Conservation (phyloP, 37 sponge, comb jelly and placozoan genomes). For the Mnemiopsis leidyi region DNA sequence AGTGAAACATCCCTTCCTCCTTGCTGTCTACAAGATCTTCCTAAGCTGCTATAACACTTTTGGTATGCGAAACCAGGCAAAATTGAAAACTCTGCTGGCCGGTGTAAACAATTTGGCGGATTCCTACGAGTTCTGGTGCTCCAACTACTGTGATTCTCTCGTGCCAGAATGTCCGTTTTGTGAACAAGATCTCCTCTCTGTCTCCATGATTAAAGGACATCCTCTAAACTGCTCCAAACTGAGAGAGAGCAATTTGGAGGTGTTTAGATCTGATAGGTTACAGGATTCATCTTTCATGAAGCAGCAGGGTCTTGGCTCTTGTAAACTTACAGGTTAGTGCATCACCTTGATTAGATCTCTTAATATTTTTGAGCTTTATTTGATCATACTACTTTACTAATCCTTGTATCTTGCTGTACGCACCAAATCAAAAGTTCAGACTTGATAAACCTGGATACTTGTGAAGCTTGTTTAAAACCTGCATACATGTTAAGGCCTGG, state of each 20-base stretch:
- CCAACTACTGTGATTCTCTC: conserved; percentile 36
- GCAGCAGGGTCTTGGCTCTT: conserved; percentile 23
- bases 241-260: conserved; percentile 35
- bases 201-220: neutral
- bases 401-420: too few species aligned
- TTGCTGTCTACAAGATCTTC: neutral
- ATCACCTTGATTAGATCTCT: neutral
- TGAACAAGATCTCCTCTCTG: neutral
- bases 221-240: neutral
- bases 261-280: conserved; percentile 24
- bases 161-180: conserved; percentile 42
- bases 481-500: too few species aligned
- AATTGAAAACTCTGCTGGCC: neutral
- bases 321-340: conserved; percentile 25
- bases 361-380: neutral
- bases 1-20: conserved; percentile 44
- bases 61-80: neutral
- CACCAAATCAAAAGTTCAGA: too few species aligned
- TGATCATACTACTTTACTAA: neutral
- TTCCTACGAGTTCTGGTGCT: conserved; percentile 37
- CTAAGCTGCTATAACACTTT: neutral
- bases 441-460: too few species aligned
- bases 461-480: too few species aligned
- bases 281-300: conserved; percentile 13
- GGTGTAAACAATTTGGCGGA: neutral